phyloP scores from a whole-genome alignment of 1,140 invertebrate species.

The Zaprionus taronus region DNA sequence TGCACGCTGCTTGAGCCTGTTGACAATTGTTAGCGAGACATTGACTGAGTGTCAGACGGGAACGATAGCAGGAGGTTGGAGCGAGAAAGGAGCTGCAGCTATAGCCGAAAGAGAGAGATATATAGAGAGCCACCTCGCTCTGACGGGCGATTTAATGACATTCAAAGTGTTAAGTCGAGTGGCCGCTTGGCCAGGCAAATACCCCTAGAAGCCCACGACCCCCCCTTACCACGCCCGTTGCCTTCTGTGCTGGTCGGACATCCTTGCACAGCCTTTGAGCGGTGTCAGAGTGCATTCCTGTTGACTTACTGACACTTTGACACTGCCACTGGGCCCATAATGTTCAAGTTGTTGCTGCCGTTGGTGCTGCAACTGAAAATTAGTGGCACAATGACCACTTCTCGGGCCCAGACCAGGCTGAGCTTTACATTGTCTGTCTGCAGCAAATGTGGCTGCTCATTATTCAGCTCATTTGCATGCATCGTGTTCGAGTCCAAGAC shows the following conservation, averaged over 20 bases:
- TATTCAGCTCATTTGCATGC: constrained; percentile 81
- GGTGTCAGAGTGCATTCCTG: constrained; percentile 76
- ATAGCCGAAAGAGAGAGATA: neutral
- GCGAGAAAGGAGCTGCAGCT: neutral
- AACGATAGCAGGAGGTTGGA: neutral
- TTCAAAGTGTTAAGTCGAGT: constrained; percentile 78
- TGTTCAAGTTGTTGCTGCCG: constrained; percentile 41
- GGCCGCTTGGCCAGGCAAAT: constrained; percentile 49
- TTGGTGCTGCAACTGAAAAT: constrained; percentile 57
- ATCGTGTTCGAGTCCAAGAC: constrained; percentile 47
- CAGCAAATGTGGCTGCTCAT: constrained; percentile 57
- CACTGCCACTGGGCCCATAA: constrained; percentile 51
- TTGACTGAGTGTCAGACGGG: constrained; percentile 69
- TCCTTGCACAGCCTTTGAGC: constrained; percentile 42
- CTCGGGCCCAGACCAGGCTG: neutral
- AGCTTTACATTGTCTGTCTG: constrained; percentile 17
- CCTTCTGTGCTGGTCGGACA: constrained; percentile 12
- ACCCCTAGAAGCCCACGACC: neutral
- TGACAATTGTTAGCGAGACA: constrained; percentile 82
- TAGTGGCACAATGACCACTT: constrained; percentile 63
- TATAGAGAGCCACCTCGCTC: neutral
- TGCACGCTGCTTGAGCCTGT: constrained; percentile 77
- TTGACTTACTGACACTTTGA: constrained; percentile 82
- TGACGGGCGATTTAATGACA: constrained; percentile 73
- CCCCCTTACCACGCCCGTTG: neutral